Conservation (phyloP, 1,140 invertebrate species). For the Drosophila simulans region DNA sequence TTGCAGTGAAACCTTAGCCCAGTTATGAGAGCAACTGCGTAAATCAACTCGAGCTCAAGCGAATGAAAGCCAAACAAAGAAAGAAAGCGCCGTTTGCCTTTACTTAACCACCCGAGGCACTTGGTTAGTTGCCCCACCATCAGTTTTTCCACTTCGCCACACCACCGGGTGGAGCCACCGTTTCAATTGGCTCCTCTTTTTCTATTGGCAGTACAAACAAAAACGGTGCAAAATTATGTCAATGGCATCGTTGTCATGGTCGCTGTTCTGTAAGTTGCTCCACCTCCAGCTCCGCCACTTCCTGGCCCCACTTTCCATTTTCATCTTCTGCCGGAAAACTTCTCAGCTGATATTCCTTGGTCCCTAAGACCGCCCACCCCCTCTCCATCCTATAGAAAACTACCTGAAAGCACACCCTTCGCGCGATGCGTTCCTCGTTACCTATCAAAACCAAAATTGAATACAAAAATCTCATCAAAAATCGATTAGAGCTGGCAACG, state of each 20-base stretch:
- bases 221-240: constrained; percentile 65
- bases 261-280: constrained; percentile 4
- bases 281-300: constrained; percentile 1
- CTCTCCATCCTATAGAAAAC: not conserved
- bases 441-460: constrained; percentile 78
- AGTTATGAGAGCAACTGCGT: constrained; percentile 42
- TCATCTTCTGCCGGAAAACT: constrained; percentile 12
- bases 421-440: constrained; percentile 32
- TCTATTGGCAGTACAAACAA: constrained; percentile 55
- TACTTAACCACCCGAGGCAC: constrained; percentile 1
- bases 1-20: constrained; percentile 12
- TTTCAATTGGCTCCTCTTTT: too few relatives aligned
- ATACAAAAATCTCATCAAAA: constrained; percentile 81
- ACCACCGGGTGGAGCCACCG: too few relatives aligned
- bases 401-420: not conserved
- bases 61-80: constrained; percentile 67
- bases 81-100: constrained; percentile 43
- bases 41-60: constrained; percentile 46
- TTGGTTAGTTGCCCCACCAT: not conserved
- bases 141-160: too few relatives aligned
- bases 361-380: not conserved
- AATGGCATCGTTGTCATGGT: constrained; percentile 62
- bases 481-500: constrained; percentile 67
- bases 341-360: not conserved
- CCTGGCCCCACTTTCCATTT: constrained; percentile 3